Evolutionary conservation across 2,797 vertebrate genomes (phyloP).

Genomic region (Graptemys geographica): DNA sequence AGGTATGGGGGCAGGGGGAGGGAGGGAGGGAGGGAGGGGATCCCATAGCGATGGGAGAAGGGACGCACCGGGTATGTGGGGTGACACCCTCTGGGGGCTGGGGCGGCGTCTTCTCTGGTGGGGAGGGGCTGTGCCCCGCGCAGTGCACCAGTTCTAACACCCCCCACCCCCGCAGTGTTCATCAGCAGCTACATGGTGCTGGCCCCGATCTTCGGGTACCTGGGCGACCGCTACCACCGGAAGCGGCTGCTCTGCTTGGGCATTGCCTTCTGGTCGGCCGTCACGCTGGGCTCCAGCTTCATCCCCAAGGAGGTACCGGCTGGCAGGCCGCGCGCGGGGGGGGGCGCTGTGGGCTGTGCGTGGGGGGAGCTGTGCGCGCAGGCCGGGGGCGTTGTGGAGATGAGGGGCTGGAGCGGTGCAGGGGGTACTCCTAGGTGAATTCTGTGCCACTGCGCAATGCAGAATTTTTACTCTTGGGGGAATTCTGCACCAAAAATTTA

Average conservation of each 20-base stretch:
- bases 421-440: too few relatives aligned
- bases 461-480: too few relatives aligned
- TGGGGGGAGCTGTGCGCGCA: not conserved
- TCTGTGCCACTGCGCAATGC: too few relatives aligned
- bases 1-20: constrained; percentile 51
- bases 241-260: constrained; percentile 91
- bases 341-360: not conserved
- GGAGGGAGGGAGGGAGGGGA: too few relatives aligned
- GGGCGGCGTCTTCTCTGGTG: not conserved
- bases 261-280: constrained; percentile 90
- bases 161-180: constrained; percentile 82
- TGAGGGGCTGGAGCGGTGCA: too few relatives aligned
- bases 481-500: too few relatives aligned
- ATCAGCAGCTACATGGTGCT: constrained; percentile 95
- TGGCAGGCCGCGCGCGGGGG: not conserved
- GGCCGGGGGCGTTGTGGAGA: too few relatives aligned
- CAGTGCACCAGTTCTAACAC: not conserved
- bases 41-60: not conserved
- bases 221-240: constrained; percentile 92
- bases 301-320: constrained; percentile 67
- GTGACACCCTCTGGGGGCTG: constrained; percentile 53
- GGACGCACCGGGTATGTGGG: not conserved
- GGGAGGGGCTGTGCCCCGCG: not conserved
- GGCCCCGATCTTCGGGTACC: constrained; percentile 92
- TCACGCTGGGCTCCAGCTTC: constrained; percentile 91